A percentile compares a stretch with the other conserved stretches of the same genome.
Evolutionary conservation across 2,113 vertebrate species (phyloP).

Genomic region (Lanius ludovicianus): DNA sequence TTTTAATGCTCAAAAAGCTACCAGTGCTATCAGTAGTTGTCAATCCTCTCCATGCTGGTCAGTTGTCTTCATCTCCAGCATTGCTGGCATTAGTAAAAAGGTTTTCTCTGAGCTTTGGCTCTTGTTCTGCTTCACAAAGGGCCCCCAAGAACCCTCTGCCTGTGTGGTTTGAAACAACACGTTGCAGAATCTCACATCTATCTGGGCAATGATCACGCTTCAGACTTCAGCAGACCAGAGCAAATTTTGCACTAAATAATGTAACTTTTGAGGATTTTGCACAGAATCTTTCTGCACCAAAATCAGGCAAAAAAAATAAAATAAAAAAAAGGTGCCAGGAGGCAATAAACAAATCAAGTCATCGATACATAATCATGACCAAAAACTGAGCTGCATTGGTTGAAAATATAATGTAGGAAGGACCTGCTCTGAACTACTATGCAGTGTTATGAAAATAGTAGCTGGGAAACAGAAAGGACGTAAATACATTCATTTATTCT

Average conservation of each 20-base stretch:
- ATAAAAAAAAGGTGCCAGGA: neutral
- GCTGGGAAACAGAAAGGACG: constrained; percentile 50
- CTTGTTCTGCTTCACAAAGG: neutral
- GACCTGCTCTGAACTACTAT: constrained; percentile 47
- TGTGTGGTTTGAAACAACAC: fast-evolving
- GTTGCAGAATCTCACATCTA: neutral
- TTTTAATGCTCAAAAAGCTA: neutral
- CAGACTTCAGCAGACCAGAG: neutral
- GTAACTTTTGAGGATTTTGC: neutral
- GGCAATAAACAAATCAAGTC: constrained; percentile 8
- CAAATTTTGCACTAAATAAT: constrained; percentile 44
- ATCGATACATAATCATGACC: constrained; percentile 12
- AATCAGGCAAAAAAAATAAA: neutral
- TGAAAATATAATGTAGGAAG: neutral
- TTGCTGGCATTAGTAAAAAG: neutral
- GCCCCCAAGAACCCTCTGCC: neutral
- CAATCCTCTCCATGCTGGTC: neutral
- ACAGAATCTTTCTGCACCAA: neutral
- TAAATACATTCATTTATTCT: constrained; percentile 71
- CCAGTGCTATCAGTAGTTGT: neutral
- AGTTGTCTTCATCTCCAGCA: neutral
- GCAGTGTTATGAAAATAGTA: constrained; percentile 57
- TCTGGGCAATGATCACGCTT: neutral
- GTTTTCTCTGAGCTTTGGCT: neutral
- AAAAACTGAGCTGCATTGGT: neutral